Evolutionary conservation across 2,113 vertebrate species (phyloP).

Genomic region (Ailuropoda melanoleuca): DNA sequence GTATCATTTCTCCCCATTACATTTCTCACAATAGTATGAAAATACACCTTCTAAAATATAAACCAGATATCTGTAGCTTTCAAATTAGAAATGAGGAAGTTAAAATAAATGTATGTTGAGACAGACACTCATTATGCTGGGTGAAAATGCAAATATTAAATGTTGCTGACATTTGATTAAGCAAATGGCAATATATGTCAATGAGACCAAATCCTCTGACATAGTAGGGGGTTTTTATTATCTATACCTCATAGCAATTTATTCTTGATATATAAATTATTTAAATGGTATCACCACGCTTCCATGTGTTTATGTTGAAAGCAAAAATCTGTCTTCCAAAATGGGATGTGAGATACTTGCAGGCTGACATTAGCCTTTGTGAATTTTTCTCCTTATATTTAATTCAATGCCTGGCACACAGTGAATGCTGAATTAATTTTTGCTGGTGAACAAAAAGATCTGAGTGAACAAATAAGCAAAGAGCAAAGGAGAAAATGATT

Average conservation of each 20-base stretch:
- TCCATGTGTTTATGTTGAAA: background rate
- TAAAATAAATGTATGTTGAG: background rate
- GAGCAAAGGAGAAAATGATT: background rate
- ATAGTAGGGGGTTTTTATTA: background rate
- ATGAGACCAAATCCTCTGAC: background rate
- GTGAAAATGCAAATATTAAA: background rate
- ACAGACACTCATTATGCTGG: background rate
- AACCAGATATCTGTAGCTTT: background rate
- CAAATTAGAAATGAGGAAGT: background rate
- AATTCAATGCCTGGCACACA: background rate
- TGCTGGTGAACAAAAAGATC: background rate
- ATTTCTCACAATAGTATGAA: background rate
- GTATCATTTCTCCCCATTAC: background rate
- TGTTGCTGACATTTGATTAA: background rate
- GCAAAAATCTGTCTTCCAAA: background rate
- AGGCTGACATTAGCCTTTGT: background rate
- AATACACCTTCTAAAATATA: background rate
- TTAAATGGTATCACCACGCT: background rate
- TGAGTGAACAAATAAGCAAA: background rate
- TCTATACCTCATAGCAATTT: background rate
- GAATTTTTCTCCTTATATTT: background rate
- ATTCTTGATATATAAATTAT: slow-evolving; percentile 30
- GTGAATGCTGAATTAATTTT: background rate
- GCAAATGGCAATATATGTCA: background rate
- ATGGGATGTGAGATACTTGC: background rate